Base-by-base conservation (phyloP, 2,888 invertebrate species). In the Notodonta dromedarius region DNA sequence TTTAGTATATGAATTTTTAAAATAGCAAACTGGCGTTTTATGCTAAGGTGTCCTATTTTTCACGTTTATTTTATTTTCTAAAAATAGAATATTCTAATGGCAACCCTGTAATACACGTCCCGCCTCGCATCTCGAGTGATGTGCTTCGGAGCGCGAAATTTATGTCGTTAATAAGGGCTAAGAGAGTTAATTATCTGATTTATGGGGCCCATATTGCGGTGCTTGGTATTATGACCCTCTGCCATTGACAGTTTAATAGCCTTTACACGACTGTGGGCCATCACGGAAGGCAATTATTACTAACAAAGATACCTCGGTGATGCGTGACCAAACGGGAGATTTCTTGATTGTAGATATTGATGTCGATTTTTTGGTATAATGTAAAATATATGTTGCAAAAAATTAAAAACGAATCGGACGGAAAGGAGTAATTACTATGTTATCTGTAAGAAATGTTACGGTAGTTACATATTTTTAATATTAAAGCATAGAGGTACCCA, bases 101-200 rank as follows among this genome's bases (percentile, higher is more conserved):
- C 39, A 54, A 32, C 53, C 53, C 53, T 54, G 1, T 24, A 24
- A 24, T 24, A 83, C 80, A 82, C 86, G 85, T 86, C 87, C 86
- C 85, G 80, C 86, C 87, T 87, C 84, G 85, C 85, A 84, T 83
- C 85, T 86, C 78, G 86, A 88, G 88, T 86, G 84, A 80, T 77
- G 84, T 83, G 86, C 85, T 81, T 79, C 79, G 76, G 76, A 83
- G 86, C 86, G 87, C 83, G 82, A 90, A 92, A 92, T 92, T 90
- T 91, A 92, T 91, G 90, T 90, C 87, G 84, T 90, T 92, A 91
- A 92, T 92, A 92, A 90, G 90, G 87, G 84, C 87, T 82, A 76
- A 82, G 87, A 83, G 89, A 89, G 89, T 91, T 91, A 92, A 93
- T 92, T 91, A 91, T 86, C 85, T 90, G 91, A 92, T 91, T 92